These are phyloP conservation scores for Fundulus diaphanus DNA, from an alignment of 2,797 vertebrate genomes.

Conservation along the genomic window DNA sequence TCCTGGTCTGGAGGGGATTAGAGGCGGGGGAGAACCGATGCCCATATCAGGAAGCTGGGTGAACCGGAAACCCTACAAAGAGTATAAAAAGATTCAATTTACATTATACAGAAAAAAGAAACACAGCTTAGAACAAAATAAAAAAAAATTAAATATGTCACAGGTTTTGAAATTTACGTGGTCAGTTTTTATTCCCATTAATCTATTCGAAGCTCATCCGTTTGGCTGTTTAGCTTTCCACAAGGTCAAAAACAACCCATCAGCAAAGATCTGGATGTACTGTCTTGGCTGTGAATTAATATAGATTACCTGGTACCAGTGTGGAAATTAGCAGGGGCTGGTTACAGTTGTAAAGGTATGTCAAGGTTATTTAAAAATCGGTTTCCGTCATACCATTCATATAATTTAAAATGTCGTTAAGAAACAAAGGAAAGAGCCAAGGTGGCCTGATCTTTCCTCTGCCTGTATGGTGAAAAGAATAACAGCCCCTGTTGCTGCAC, in stretches of 20 bases:
- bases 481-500: neutral
- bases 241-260: neutral
- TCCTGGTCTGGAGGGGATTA: conserved; percentile 92
- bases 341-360: too few species aligned
- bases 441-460: neutral
- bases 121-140: neutral
- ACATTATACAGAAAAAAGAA: neutral
- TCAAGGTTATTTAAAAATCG: too few species aligned
- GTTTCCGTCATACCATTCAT: neutral
- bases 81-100: conserved; percentile 15
- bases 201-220: conserved; percentile 32
- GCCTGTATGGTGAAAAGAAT: neutral
- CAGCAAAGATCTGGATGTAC: neutral
- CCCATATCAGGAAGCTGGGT: conserved; percentile 99
- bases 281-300: too few species aligned
- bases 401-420: neutral
- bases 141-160: neutral
- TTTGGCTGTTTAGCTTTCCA: neutral
- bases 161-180: neutral
- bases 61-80: conserved; percentile 92
- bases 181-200: conserved; percentile 26
- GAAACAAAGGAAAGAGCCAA: neutral
- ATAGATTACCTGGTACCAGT: too few species aligned
- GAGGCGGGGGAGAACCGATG: conserved; percentile 93
- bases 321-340: too few species aligned